Evolutionary conservation across 2,113 vertebrate genomes (phyloP).

Genomic region (Lutjanus erythropterus): DNA sequence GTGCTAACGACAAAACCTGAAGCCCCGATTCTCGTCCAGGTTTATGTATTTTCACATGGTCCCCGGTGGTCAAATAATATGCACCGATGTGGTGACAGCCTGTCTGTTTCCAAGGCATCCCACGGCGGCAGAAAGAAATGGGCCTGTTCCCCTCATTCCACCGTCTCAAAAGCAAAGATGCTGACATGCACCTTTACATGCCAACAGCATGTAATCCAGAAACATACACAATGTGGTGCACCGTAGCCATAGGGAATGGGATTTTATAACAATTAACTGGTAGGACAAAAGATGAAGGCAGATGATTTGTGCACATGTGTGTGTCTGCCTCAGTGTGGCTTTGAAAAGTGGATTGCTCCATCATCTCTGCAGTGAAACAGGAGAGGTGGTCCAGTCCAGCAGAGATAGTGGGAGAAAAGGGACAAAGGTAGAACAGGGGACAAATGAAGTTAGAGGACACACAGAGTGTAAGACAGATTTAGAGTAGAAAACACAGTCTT

Average conservation of each 20-base stretch:
- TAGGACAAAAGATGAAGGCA: slow-evolving; percentile 9
- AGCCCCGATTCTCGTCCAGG: slow-evolving; percentile 6
- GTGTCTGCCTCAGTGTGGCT: not conserved
- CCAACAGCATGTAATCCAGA: not conserved
- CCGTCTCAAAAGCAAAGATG: slow-evolving; percentile 8
- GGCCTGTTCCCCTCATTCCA: slow-evolving; percentile 1
- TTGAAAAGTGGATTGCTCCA: slow-evolving; percentile 28
- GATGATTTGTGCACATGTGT: not conserved
- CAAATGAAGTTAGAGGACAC: slow-evolving; percentile 22
- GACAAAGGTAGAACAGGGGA: slow-evolving; percentile 38
- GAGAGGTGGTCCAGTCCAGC: slow-evolving; percentile 25
- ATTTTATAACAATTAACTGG: slow-evolving; percentile 57
- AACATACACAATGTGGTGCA: not conserved
- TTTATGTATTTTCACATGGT: slow-evolving; percentile 15
- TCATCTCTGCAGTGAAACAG: slow-evolving; percentile 26
- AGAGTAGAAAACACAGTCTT: slow-evolving; percentile 20
- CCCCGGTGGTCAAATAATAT: slow-evolving; percentile 17
- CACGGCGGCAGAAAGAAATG: not conserved
- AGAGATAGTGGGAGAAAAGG: slow-evolving; percentile 13
- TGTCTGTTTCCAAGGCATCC: slow-evolving; percentile 28
- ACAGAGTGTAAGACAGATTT: slow-evolving; percentile 19
- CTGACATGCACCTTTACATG: not conserved
- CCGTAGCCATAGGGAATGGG: slow-evolving; percentile 28
- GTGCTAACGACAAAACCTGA: not conserved
- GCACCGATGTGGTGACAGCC: slow-evolving; percentile 17